Evolutionary conservation across 2,888 invertebrate genomes (phyloP).

Genomic region (Drosophila nr. perissopoda): DNA sequence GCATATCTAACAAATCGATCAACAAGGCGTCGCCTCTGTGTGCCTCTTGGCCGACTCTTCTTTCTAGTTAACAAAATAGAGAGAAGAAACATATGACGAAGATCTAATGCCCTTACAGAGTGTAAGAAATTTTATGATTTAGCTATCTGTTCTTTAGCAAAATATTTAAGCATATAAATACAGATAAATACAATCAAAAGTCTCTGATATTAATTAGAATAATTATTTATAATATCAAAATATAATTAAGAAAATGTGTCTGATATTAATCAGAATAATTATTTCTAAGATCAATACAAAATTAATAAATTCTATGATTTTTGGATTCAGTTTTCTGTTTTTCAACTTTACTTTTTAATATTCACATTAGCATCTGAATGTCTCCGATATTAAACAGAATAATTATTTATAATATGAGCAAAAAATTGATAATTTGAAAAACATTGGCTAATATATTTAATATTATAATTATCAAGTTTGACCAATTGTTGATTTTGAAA

Average conservation of each 20-base stretch:
- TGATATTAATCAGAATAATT: background rate
- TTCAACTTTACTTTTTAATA: no score
- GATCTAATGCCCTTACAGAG: background rate
- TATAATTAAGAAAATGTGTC: rapidly evolving
- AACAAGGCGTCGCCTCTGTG: constrained; percentile 56
- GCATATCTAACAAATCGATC: constrained; percentile 77
- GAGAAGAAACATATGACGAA: background rate
- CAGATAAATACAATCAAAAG: no score
- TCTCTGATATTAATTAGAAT: background rate
- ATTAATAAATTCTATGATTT: background rate
- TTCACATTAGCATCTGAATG: no score
- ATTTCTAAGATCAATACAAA: background rate
- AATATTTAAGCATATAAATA: background rate
- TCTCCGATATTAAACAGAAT: no score
- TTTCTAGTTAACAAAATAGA: constrained; percentile 48
- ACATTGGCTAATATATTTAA: background rate
- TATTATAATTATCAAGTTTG: background rate
- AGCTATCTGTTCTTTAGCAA: background rate
- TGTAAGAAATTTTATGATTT: background rate
- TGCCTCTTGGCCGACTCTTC: constrained; percentile 33
- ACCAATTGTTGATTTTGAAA: background rate
- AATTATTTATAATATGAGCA: background rate
- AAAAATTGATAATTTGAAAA: background rate
- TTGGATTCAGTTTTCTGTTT: no score
- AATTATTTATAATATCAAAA: background rate